These are phyloP conservation scores for Lepidocolaptes lacrymiger DNA, from an alignment of 2,797 vertebrate species.

Conservation along the genomic window DNA sequence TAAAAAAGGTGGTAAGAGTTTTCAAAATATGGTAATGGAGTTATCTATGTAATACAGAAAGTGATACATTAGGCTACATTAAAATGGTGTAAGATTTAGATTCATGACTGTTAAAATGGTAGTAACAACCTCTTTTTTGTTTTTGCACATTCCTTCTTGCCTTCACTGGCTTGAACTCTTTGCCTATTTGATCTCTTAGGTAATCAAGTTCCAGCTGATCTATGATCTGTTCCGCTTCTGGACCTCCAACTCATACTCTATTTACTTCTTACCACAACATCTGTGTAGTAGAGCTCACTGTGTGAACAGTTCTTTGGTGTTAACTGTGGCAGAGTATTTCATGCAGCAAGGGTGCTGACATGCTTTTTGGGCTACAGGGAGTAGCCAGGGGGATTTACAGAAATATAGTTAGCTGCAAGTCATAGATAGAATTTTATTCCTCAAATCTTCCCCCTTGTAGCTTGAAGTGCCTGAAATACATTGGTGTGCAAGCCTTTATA, in stretches of 20 bases:
- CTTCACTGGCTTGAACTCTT: not conserved
- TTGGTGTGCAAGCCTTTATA: not conserved
- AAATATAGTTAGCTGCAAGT: not conserved
- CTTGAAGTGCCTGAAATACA: not conserved
- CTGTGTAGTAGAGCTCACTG: not conserved
- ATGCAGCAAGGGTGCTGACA: accelerated
- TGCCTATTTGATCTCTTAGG: not conserved
- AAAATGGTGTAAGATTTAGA: not conserved
- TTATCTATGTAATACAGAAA: not conserved
- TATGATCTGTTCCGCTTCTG: not conserved
- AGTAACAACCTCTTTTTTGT: not conserved
- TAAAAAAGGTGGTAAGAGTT: not conserved
- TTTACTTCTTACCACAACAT: not conserved
- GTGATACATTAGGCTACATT: not conserved
- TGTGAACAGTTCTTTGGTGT: not conserved
- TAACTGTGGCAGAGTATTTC: not conserved
- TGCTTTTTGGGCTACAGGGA: not conserved
- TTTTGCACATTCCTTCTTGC: not conserved
- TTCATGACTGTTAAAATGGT: not conserved
- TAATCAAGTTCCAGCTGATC: not conserved
- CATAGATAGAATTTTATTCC: not conserved
- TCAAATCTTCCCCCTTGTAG: not conserved
- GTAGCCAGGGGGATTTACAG: not conserved
- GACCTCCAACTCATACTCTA: not conserved
- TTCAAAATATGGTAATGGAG: not conserved